Evolutionary conservation across 1,140 invertebrate species (phyloP).

Genomic region (Ostrea edulis): DNA sequence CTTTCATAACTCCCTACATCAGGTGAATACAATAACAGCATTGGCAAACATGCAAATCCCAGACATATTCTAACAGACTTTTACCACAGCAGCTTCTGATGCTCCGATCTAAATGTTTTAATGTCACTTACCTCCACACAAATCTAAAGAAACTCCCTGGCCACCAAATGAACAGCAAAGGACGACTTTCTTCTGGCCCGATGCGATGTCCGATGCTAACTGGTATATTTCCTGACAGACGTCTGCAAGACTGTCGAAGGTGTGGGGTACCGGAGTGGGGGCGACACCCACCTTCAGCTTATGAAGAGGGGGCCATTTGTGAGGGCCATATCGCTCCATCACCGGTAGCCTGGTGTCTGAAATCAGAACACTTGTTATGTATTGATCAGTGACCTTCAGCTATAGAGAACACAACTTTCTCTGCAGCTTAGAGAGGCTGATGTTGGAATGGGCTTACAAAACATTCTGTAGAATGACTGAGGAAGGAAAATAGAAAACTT

Average conservation of each 20-base stretch:
- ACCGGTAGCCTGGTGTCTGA: constrained; percentile 28
- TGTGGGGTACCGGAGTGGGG: background rate
- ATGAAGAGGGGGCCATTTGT: constrained; percentile 27
- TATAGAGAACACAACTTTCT: background rate
- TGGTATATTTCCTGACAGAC: constrained; percentile 1
- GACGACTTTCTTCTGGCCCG: constrained; percentile 14
- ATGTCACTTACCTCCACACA: constrained; percentile 10
- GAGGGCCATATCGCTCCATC: constrained; percentile 28
- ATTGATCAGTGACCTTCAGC: constrained; percentile 35
- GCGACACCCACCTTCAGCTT: background rate
- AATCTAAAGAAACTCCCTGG: constrained; percentile 5
- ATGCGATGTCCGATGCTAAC: constrained; percentile 19
- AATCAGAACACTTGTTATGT: background rate
- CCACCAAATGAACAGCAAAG: background rate
- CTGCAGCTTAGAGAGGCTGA: background rate
- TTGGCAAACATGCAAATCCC: constrained; percentile 36
- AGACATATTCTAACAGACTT: constrained; percentile 5
- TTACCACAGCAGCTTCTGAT: background rate
- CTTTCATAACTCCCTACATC: constrained; percentile 11
- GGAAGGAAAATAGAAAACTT: background rate
- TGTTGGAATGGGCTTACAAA: background rate
- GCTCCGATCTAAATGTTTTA: background rate
- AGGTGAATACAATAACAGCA: background rate
- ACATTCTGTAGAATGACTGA: background rate
- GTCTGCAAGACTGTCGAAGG: background rate